phyloP scores from a whole-genome alignment of 2,888 invertebrate species.

The Xestia xanthographa region DNA sequence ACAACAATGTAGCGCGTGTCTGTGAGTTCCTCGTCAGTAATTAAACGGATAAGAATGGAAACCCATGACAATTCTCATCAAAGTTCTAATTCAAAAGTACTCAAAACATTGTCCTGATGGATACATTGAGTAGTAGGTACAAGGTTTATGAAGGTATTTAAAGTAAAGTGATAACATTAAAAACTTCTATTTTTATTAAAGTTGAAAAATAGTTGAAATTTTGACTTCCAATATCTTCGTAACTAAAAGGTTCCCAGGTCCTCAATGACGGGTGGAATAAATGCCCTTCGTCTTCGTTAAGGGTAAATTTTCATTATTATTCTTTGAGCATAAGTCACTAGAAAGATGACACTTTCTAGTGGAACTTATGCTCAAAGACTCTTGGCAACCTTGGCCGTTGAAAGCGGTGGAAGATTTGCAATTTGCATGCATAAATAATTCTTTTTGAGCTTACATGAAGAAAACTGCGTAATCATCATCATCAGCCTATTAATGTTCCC shows the following conservation, averaged over 20 bases:
- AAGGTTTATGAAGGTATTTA: no score
- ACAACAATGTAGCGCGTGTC: neutral
- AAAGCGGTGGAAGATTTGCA: neutral
- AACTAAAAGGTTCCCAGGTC: no score
- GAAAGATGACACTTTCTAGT: neutral
- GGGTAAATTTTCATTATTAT: neutral
- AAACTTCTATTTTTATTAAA: no score
- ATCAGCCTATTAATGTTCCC: no score
- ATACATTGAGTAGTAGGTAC: no score
- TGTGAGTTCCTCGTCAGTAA: neutral
- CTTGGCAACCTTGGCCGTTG: neutral
- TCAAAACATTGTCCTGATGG: no score
- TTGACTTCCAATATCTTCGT: no score
- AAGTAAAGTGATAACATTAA: no score
- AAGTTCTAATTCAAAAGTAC: neutral
- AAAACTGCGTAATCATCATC: constrained; percentile 7
- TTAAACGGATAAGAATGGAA: neutral
- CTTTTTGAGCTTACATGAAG: neutral
- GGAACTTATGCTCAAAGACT: neutral
- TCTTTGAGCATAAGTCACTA: neutral
- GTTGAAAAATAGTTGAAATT: no score
- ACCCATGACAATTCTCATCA: neutral
- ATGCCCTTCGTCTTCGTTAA: no score
- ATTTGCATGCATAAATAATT: constrained; percentile 35
- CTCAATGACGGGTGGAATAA: no score